Evolutionary conservation across 2,797 vertebrate genomes (phyloP).

Genomic region (Bryconaethiops microstoma): DNA sequence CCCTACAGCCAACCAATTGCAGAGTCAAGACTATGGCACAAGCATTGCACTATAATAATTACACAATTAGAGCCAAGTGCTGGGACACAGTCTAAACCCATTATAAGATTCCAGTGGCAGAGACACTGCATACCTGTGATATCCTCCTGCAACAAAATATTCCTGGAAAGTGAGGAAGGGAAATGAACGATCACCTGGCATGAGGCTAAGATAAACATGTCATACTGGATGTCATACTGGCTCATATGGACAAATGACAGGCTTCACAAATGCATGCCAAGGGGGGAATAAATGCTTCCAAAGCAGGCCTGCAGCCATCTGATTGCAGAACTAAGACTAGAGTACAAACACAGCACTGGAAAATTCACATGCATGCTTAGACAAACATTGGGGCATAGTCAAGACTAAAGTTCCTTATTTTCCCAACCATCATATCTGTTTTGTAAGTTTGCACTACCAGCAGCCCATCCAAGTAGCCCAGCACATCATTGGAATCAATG

Average conservation of each 20-base stretch:
- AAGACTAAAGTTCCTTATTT: too few species aligned
- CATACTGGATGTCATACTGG: neutral
- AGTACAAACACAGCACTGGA: constrained; percentile 2
- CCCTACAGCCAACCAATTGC: constrained; percentile 32
- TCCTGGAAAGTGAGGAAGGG: neutral
- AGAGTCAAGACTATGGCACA: neutral
- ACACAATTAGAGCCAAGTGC: neutral
- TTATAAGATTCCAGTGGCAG: neutral
- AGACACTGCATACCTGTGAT: neutral
- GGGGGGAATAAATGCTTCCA: neutral
- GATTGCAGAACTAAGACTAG: neutral
- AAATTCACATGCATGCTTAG: neutral
- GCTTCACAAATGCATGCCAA: neutral
- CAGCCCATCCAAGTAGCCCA: neutral
- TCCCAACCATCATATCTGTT: too few species aligned
- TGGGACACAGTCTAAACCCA: neutral
- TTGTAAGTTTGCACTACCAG: too few species aligned
- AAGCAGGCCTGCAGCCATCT: neutral
- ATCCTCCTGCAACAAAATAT: neutral
- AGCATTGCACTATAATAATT: neutral
- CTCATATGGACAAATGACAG: neutral
- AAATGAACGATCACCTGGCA: neutral
- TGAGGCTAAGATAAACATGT: neutral
- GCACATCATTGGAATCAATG: neutral
- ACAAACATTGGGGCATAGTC: neutral